A percentile compares a stretch with the other conserved stretches of the same genome.
phyloP scores from a whole-genome alignment of 2,888 invertebrate genomes.

The Pristionchus entomophagus region DNA sequence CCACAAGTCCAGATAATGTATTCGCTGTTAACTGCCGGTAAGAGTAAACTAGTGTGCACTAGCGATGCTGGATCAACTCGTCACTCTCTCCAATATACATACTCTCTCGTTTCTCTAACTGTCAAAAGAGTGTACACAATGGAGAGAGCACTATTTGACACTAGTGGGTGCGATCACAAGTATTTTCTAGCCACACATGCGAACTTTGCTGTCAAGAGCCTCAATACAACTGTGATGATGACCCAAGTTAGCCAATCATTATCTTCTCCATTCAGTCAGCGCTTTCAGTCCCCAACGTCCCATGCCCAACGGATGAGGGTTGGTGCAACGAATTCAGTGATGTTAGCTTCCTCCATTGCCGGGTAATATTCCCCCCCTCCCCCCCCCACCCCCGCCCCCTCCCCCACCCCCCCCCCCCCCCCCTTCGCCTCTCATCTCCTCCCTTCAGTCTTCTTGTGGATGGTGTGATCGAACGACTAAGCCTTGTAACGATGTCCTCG shows the following conservation, averaged over 20 bases:
- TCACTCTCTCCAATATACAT: neutral
- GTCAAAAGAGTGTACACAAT: too few species aligned
- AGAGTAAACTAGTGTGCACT: too few species aligned
- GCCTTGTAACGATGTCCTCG: neutral
- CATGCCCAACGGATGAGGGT: neutral
- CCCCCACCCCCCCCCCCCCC: neutral
- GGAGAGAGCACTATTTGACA: neutral
- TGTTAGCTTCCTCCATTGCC: slow-evolving; percentile 3
- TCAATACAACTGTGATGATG: neutral
- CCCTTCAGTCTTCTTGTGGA: slow-evolving; percentile 30
- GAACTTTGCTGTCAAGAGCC: neutral
- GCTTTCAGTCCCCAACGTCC: neutral
- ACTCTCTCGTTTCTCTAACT: too few species aligned
- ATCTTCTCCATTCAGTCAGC: neutral
- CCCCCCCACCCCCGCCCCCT: neutral
- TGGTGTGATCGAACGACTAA: neutral
- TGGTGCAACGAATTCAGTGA: neutral
- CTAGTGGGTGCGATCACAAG: neutral
- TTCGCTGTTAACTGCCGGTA: too few species aligned
- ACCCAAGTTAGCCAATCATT: neutral
- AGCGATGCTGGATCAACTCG: neutral
- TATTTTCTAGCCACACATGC: neutral
- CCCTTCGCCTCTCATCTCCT: neutral
- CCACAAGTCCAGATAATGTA: neutral
- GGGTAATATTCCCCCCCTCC: neutral